These are phyloP conservation scores for Cariama cristata DNA, from an alignment of 2,113 vertebrate species.

Conservation along the genomic window DNA sequence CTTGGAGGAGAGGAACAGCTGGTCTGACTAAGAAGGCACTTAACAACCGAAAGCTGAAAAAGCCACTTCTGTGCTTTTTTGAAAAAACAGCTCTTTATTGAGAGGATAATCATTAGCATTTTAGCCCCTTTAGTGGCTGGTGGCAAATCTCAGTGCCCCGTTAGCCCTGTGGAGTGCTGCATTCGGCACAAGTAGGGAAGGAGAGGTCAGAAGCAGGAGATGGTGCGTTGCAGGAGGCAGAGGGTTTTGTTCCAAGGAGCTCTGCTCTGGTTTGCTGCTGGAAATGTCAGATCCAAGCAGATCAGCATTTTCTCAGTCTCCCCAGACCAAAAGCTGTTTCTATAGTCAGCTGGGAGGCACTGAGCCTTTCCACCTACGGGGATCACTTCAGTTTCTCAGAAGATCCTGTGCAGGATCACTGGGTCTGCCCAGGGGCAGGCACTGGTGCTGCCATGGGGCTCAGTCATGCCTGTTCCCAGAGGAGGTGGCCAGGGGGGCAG, in stretches of 20 bases:
- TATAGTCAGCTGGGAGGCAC: neutral
- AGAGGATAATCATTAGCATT: neutral
- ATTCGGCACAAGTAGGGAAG: neutral
- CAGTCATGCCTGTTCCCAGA: accelerated
- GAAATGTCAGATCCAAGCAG: neutral
- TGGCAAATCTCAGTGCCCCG: neutral
- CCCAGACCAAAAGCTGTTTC: neutral
- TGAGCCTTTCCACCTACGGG: neutral
- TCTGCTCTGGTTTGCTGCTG: neutral
- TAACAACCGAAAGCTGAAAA: constrained; percentile 9
- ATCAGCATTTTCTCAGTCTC: neutral
- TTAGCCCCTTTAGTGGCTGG: neutral
- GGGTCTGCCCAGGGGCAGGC: neutral
- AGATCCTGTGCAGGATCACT: neutral
- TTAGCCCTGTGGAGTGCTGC: neutral
- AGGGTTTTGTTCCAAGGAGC: neutral
- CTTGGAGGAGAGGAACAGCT: constrained; percentile 41
- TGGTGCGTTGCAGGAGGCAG: neutral
- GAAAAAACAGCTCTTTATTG: neutral
- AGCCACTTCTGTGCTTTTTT: neutral
- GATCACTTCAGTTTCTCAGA: neutral
- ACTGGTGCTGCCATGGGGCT: neutral
- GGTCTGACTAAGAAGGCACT: neutral
- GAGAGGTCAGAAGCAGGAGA: neutral
- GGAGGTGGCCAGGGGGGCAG: neutral